Evolutionary conservation across 2,888 invertebrate genomes (phyloP).

Genomic region (Ophioninae sp.): DNA sequence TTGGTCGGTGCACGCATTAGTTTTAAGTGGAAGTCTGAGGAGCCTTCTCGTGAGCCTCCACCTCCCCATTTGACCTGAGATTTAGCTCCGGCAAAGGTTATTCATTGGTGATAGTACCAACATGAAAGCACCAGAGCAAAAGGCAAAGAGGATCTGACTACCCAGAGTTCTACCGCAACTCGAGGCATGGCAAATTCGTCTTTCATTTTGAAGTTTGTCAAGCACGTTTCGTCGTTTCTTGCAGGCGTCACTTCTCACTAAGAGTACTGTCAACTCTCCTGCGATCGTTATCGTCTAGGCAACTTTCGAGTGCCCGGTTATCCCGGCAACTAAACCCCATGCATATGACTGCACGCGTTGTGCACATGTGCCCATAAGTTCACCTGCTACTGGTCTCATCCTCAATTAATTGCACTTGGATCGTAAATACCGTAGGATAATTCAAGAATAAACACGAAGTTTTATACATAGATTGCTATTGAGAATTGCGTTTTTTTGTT

Average conservation of each 20-base stretch:
- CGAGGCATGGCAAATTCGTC: neutral
- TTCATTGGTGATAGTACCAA: neutral
- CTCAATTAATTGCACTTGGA: no score
- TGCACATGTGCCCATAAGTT: no score
- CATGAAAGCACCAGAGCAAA: neutral
- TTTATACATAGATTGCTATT: no score
- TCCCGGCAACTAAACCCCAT: no score
- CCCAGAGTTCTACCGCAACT: neutral
- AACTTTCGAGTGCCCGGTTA: no score
- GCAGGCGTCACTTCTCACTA: neutral
- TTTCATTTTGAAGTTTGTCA: neutral
- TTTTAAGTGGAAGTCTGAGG: slow-evolving; percentile 70
- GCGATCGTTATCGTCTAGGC: neutral
- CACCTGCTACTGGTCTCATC: no score
- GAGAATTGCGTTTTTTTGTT: no score
- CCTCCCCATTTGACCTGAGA: neutral
- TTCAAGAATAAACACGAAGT: no score
- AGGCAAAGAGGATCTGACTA: neutral
- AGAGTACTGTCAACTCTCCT: neutral
- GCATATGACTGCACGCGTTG: no score
- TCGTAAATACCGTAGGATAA: no score
- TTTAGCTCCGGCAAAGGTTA: neutral
- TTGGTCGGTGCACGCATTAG: slow-evolving; percentile 72
- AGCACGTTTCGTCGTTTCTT: neutral
- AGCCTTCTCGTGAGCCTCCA: slow-evolving; percentile 20